Evolutionary conservation across 2,888 invertebrate species (phyloP).

Genomic region (Mythimna pallens): DNA sequence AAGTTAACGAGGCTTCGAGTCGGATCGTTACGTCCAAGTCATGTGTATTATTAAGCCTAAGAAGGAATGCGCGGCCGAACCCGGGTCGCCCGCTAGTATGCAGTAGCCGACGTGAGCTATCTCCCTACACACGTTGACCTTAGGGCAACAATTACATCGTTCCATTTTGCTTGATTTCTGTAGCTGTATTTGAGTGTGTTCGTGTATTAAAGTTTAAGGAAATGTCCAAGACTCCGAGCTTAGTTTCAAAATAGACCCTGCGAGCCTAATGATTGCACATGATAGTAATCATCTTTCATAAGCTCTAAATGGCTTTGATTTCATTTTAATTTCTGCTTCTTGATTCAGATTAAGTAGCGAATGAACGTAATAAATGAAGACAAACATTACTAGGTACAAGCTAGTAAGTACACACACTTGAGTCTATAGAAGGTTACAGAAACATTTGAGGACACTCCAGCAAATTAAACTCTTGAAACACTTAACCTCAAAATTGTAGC

Average conservation of each 20-base stretch:
- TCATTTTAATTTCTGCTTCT: conserved; percentile 23
- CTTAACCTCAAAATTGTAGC: conserved; percentile 28
- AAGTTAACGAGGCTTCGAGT: conserved; percentile 84
- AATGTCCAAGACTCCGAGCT: conserved; percentile 4
- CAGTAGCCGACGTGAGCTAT: conserved; percentile 77
- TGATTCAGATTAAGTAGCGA: conserved; percentile 22
- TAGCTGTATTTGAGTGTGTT: conserved; percentile 29
- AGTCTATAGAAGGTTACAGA: neutral
- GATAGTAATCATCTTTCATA: conserved; percentile 26
- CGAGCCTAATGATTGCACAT: conserved; percentile 21
- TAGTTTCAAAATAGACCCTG: conserved; percentile 27
- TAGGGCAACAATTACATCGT: conserved; percentile 75
- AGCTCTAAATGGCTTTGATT: conserved; percentile 27
- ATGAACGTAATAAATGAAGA: conserved; percentile 13
- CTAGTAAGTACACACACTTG: neutral
- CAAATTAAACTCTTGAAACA: conserved; percentile 30
- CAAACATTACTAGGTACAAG: neutral
- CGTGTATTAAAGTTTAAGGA: conserved; percentile 24
- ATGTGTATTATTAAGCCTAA: conserved; percentile 89
- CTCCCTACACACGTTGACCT: conserved; percentile 74
- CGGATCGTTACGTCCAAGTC: conserved; percentile 84
- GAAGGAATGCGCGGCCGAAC: conserved; percentile 86
- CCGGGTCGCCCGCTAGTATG: conserved; percentile 83
- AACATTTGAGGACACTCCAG: conserved; percentile 26
- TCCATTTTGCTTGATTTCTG: conserved; percentile 65